Base-by-base conservation (phyloP, 2,888 invertebrate species). In the Hesperia comma region DNA sequence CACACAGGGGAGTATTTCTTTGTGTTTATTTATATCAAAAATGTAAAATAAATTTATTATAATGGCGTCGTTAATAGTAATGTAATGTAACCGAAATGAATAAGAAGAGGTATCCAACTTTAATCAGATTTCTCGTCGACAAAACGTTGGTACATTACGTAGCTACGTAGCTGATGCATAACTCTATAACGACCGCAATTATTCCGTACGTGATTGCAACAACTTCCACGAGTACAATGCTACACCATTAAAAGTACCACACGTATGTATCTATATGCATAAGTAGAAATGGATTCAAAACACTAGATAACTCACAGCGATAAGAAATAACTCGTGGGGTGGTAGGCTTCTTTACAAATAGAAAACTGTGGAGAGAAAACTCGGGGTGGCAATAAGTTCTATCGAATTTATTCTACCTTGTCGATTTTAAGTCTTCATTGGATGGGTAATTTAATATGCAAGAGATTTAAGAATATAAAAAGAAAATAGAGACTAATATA, bases 251-350 rank as follows among this genome's bases (percentile, higher is more conserved):
- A 43, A 43, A 55, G 21, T 12, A 17, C 21, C 8, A 26, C 40
- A 53, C 40, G 2, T 33, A 17, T 40, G n/a, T 61, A 67, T 62
- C 60, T 67, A 68, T 63, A 62, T 68, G 2, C 10, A 67, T 89
- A 88, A 90, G 88, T 89, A 87, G 88, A 86, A 90, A 90, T 90
- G 89, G 88, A 85, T 84, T 83, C 83, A 88, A 90, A 89, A 88
- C 88, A 85, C 83, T 81, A 87, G 88, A 90, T 90, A 90, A 87
- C 82, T 82, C 85, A 83, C 86, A 86, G 86, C 84, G 83, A 82
- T 10, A 82, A 79, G 84, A 83, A 85, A 87, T 83, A 80, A 81
- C 82, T 73, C 75, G 74, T 77, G 70, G 69, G 69, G 72, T 10
- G n/a, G 63, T 40, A 63, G 61, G 68, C 55, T 63, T 56, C 63